Evolutionary conservation across 2,888 invertebrate species (phyloP), one percentile per base, ranked within the genome.

Genomic region (Antheraea yamamai): DNA sequence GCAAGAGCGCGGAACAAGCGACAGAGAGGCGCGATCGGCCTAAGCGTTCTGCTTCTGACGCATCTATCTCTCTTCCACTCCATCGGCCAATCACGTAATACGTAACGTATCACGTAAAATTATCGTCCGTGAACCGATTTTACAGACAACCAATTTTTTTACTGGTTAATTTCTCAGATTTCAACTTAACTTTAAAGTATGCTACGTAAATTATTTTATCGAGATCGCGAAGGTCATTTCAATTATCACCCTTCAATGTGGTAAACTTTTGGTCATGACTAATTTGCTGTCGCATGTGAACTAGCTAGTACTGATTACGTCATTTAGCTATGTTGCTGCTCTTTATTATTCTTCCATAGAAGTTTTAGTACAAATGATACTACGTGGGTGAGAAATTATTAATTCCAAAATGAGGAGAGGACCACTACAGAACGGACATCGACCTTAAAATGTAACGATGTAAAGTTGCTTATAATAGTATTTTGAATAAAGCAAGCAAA

Each of bases 241-340:
- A 87, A 90, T 91, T 91, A 91, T 87, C 89, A 74, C 73, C 74
- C 77, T 75, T 78, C 80, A 78, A 87, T 87, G 86, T 90, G 84
- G 81, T 87, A 85, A 89, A 85, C 83, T 84, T 83, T 77, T 79
- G 79, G 81, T 84, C 88, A 84, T 88, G 88, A 88, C 87, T 88
- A 85, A 88, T 83, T 76, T 26, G 72, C 74, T 80, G 80, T 82
- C 80, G 80, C 80, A 79, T 82, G 80, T 79, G 77, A 78, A 79
- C 75, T 75, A 35, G 52, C n/a, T 35, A 20, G 39, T n/a, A 30
- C 10, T 16, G 16, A 26, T 75, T 47, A 73, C 73, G 73, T 68
- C 73, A 75, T 55, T 55, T 26, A 39, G 52, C 73, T 73, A 68
- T 64, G 70, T 39, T 14, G 23, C n/a, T 16, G 39, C 35, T 39